Evolutionary conservation across 2,888 invertebrate genomes (phyloP), one percentile per base, ranked within the genome.

Genomic region (Idaea straminata): DNA sequence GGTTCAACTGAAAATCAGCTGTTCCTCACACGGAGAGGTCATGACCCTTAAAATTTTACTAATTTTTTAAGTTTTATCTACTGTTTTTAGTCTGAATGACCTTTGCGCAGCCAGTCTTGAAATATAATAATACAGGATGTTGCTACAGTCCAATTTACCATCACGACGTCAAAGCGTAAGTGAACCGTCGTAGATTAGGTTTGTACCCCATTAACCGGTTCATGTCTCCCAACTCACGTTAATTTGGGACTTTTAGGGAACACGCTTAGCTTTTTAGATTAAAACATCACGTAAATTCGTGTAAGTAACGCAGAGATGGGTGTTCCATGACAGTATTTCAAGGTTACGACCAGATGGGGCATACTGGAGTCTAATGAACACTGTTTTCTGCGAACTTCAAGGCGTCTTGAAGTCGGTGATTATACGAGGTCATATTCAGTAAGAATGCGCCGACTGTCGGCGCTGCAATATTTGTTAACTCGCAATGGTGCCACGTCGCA

Each of bases 231-330:
- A 15, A 15, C 16, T 59, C 59, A 59, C 59, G 25, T 78, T 80
- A 83, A 83, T 84, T 82, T 78, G 73, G 75, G 75, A 80, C 78
- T 81, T 83, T 80, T 76, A 73, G 72, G 68, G 78, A 79, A 72
- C 71, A 72, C 75, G 72, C 77, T 79, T 77, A 76, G 82, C 81
- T 79, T 83, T 85, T 83, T 80, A 79, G 78, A 85, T 84, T 83
- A 84, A 84, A 83, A 82, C 83, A 83, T 84, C 80, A 68, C 78
- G 80, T 84, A 83, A 85, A 83, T 84, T 84, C 74, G 67, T 72
- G 78, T 84, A 80, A 83, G 78, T 83, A 85, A 83, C 76, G 35
- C 2, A 0, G 10, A 10, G 13, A 47, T 47, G 47, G 47, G 47
- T 47, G 47, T 2, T 47, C 47, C 47, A 47, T 13, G 47, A 6